Conservation (phyloP, 1,140 invertebrate genomes). For the Dinoponera quadriceps region DNA sequence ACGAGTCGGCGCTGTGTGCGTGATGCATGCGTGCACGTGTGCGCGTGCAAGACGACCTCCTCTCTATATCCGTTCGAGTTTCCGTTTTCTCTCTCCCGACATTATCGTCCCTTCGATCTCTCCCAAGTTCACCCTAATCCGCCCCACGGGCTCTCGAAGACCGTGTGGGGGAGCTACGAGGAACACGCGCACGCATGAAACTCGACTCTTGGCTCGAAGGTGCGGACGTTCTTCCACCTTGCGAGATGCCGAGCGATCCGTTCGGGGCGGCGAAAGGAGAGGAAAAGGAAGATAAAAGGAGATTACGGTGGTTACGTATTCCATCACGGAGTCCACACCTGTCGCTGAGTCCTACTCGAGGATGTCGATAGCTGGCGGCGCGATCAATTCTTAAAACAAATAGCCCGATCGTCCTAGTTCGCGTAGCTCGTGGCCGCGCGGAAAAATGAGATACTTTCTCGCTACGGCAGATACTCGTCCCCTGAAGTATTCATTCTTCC, state of each 20-base stretch:
- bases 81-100: slow-evolving; percentile 26
- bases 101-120: slow-evolving; percentile 50
- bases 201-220: too few species aligned
- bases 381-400: slow-evolving; percentile 63
- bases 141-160: not conserved
- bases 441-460: slow-evolving; percentile 59
- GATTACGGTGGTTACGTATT: not conserved
- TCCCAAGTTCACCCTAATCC: slow-evolving; percentile 41
- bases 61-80: slow-evolving; percentile 44
- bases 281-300: too few species aligned
- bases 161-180: not conserved
- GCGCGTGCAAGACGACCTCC: not conserved
- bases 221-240: too few species aligned
- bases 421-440: slow-evolving; percentile 36
- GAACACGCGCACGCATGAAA: not conserved
- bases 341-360: slow-evolving; percentile 2
- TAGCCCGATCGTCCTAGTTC: slow-evolving; percentile 50
- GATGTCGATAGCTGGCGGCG: slow-evolving; percentile 34
- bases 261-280: not conserved
- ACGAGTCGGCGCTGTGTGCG: not conserved
- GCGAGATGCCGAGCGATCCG: too few species aligned
- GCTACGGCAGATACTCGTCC: not conserved
- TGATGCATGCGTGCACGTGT: not conserved
- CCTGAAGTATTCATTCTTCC: slow-evolving; percentile 61
- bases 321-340: slow-evolving; percentile 2